Evolutionary conservation across 2,888 invertebrate genomes (phyloP).

Genomic region (Amphipyra berbera): DNA sequence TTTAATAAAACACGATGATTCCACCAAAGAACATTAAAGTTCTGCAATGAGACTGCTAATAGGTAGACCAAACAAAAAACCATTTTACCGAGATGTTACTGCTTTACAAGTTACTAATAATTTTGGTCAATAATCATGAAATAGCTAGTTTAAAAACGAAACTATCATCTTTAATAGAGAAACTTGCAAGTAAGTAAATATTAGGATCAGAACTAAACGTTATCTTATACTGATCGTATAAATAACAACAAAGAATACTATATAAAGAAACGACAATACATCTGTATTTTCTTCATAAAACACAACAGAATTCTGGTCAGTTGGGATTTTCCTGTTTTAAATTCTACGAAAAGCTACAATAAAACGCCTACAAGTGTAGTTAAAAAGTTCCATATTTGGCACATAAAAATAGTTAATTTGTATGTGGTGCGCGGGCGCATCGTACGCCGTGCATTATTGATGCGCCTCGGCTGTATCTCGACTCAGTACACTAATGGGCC

Average conservation of each 20-base stretch:
- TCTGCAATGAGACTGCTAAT: too few species aligned
- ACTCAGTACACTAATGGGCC: conserved; percentile 74
- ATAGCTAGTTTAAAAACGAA: too few species aligned
- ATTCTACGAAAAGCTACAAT: conserved; percentile 40
- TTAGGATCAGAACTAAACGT: too few species aligned
- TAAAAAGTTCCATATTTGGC: conserved; percentile 61
- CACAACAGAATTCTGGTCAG: conserved; percentile 6
- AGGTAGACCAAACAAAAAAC: too few species aligned
- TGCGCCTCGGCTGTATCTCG: conserved; percentile 65
- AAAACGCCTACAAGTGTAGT: conserved; percentile 36
- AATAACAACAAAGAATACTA: background rate
- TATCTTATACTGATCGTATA: background rate
- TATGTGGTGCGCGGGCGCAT: conserved; percentile 67
- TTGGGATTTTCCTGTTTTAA: conserved; percentile 22
- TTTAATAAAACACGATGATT: too few species aligned
- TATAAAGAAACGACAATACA: background rate
- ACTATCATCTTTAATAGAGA: too few species aligned
- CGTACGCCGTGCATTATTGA: conserved; percentile 65
- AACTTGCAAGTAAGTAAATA: too few species aligned
- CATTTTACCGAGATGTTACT: too few species aligned
- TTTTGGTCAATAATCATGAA: too few species aligned
- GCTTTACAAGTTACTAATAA: too few species aligned
- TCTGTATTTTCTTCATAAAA: background rate
- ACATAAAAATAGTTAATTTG: conserved; percentile 66
- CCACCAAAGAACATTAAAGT: too few species aligned